Conservation (phyloP, 2,888 invertebrate species). For the Pollenia angustigena region DNA sequence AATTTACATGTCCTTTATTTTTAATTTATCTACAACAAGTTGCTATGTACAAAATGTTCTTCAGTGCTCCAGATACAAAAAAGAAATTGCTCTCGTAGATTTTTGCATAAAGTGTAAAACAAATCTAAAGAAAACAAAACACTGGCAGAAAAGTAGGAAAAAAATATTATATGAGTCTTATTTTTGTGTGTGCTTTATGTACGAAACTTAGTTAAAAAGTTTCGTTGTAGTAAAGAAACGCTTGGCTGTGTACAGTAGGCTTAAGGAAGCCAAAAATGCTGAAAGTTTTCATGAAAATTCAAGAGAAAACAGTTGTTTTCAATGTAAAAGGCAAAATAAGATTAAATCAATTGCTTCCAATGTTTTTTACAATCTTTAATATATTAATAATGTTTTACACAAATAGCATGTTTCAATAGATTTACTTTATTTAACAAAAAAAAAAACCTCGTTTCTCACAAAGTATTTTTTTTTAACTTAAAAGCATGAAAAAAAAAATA, state of each 20-base stretch:
- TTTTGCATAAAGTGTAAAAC: conserved; percentile 33
- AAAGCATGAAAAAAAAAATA: too few species aligned
- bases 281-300: too few species aligned
- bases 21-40: conserved; percentile 27
- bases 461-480: too few species aligned
- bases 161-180: conserved; percentile 16
- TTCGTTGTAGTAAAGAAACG: neutral
- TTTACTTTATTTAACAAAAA: too few species aligned
- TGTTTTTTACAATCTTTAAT: too few species aligned
- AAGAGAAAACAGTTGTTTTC: too few species aligned
- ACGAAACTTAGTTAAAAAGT: conserved; percentile 2
- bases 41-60: conserved; percentile 9
- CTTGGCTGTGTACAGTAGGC: neutral
- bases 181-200: conserved; percentile 1
- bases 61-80: conserved; percentile 11
- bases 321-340: too few species aligned
- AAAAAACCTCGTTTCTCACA: too few species aligned
- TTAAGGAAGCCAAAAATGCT: too few species aligned
- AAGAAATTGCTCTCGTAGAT: neutral
- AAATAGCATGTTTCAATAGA: too few species aligned
- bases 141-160: neutral
- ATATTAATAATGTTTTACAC: too few species aligned
- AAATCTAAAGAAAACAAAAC: conserved; percentile 1
- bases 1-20: conserved; percentile 23
- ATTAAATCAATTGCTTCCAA: too few species aligned